Evolutionary conservation across 2,113 vertebrate species (phyloP).

Genomic region (Lethenteron camtschaticum): DNA sequence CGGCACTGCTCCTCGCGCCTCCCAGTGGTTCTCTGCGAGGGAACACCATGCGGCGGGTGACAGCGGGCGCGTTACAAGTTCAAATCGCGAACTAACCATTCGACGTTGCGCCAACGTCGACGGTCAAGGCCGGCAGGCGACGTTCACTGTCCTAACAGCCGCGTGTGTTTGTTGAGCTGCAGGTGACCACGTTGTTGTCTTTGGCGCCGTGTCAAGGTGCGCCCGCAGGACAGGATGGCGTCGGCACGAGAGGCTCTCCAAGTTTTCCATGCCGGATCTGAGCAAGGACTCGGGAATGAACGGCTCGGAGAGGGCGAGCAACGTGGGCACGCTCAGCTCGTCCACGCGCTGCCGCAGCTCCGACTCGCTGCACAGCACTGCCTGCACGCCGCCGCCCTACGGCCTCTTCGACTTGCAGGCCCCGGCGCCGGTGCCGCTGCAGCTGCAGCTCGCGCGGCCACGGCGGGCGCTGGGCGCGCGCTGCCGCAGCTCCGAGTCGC

Average conservation of each 20-base stretch:
- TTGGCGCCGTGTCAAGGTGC: too few species aligned
- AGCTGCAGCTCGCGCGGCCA: slow-evolving; percentile 1
- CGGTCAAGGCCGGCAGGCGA: too few species aligned
- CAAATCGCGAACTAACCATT: too few species aligned
- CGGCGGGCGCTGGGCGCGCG: neutral
- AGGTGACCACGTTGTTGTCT: too few species aligned
- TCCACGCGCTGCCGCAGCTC: slow-evolving; percentile 69
- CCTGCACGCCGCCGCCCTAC: slow-evolving; percentile 47
- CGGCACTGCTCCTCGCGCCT: too few species aligned
- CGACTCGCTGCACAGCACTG: slow-evolving; percentile 67
- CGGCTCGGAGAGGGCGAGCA: slow-evolving; percentile 66
- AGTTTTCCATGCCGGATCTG: slow-evolving; percentile 93
- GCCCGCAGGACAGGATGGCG: slow-evolving; percentile 21
- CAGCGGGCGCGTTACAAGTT: too few species aligned
- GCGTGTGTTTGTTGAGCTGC: too few species aligned
- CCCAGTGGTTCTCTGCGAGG: too few species aligned
- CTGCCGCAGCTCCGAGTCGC: neutral
- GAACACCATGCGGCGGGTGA: too few species aligned
- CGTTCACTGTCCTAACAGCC: too few species aligned
- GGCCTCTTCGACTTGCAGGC: slow-evolving; percentile 33
- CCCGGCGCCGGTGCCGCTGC: slow-evolving; percentile 28
- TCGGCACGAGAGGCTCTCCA: slow-evolving; percentile 72
- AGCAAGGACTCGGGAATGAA: slow-evolving; percentile 98
- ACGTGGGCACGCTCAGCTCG: slow-evolving; percentile 65
- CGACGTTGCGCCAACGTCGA: too few species aligned